Evolutionary conservation across 2,888 invertebrate genomes (phyloP).

Genomic region (Drosophila siamana): DNA sequence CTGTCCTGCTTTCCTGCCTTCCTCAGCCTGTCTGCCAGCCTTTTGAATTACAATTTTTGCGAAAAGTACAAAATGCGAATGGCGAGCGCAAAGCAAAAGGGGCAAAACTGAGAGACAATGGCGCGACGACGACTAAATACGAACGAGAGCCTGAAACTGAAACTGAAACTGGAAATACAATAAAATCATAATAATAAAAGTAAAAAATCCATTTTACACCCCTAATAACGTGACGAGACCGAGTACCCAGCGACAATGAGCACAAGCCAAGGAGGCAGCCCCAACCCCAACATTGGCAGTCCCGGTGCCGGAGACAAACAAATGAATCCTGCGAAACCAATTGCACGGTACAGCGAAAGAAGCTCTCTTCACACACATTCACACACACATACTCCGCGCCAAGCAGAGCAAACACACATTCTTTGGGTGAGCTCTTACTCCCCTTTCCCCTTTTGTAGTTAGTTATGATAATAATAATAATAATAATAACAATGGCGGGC

Average conservation of each 20-base stretch:
- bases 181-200: conserved; percentile 82
- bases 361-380: conserved; percentile 34
- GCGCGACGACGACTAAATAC: conserved; percentile 50
- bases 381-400: conserved; percentile 12
- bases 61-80: conserved; percentile 74
- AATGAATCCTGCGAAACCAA: conserved; percentile 82
- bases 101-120: conserved; percentile 62
- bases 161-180: conserved; percentile 76
- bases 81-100: conserved; percentile 67
- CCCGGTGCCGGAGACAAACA: conserved; percentile 56
- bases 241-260: conserved; percentile 46
- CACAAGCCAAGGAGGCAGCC: conserved; percentile 14
- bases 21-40: conserved; percentile 22
- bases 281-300: conserved; percentile 9
- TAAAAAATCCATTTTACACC: conserved; percentile 82
- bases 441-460: conserved; percentile 40
- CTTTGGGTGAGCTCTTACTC: conserved; percentile 27
- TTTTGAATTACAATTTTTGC: conserved; percentile 73
- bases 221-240: conserved; percentile 66
- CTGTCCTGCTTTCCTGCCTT: not conserved
- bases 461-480: conserved; percentile 59
- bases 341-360: conserved; percentile 62
- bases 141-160: conserved; percentile 48
- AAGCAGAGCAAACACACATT: no score
- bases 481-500: conserved; percentile 38